phyloP scores from a whole-genome alignment of 1,140 invertebrate genomes.

The Lordiphosa clarofinis region DNA sequence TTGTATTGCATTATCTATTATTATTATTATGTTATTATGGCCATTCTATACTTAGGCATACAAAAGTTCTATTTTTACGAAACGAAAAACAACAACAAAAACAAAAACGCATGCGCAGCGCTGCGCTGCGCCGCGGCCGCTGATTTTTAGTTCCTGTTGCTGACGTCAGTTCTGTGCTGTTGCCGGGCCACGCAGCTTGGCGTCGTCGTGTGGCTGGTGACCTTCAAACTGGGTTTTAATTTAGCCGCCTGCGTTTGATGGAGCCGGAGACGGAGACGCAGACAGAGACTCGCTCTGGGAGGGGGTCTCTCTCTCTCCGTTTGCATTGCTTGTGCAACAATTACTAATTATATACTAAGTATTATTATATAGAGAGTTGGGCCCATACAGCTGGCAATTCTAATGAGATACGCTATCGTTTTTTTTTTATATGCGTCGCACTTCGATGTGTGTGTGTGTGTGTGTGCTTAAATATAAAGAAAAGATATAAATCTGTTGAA shows the following conservation, averaged over 20 bases:
- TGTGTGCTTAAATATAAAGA: conserved; percentile 46
- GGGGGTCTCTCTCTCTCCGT: conserved; percentile 12
- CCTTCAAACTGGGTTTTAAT: conserved; percentile 75
- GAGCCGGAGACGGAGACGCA: neutral
- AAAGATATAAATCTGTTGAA: conserved; percentile 76
- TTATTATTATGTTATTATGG: no score
- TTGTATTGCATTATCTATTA: no score
- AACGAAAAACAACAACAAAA: no score
- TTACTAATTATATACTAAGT: conserved; percentile 71
- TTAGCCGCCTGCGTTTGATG: no score
- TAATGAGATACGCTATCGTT: conserved; percentile 71
- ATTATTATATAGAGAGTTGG: conserved; percentile 34
- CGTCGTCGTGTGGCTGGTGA: conserved; percentile 59
- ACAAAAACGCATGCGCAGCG: conserved; percentile 4
- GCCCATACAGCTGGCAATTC: conserved; percentile 59
- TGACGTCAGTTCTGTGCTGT: conserved; percentile 42
- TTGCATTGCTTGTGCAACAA: conserved; percentile 73
- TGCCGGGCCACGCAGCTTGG: conserved; percentile 61
- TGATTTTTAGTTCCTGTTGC: conserved; percentile 50
- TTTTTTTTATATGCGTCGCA: conserved; percentile 40
- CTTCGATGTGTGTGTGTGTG: conserved; percentile 17
- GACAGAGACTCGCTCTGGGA: neutral
- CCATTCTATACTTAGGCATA: no score
- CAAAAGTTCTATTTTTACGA: no score
- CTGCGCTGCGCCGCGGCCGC: no score